Conservation (phyloP, 2,888 invertebrate genomes). For the Eupeodes luniger region DNA sequence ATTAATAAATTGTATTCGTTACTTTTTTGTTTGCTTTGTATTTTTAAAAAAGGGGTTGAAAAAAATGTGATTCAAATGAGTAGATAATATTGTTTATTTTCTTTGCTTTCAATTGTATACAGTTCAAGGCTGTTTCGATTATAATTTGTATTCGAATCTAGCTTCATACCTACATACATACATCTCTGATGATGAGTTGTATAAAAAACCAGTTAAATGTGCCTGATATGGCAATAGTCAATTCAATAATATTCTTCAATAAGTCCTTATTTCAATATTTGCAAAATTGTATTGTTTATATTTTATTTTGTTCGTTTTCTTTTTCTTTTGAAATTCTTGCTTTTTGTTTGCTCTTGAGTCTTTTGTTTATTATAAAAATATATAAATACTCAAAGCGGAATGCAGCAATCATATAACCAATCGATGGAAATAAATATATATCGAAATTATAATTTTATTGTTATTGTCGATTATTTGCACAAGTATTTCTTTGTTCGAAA, state of each 20-base stretch:
- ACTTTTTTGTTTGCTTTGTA: neutral
- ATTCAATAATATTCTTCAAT: slow-evolving; percentile 12
- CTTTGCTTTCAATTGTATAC: slow-evolving; percentile 1
- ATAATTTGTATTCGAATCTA: slow-evolving; percentile 18
- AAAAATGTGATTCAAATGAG: slow-evolving; percentile 23
- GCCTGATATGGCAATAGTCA: slow-evolving; percentile 30
- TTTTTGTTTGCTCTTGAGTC: slow-evolving; percentile 24
- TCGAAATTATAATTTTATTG: slow-evolving; percentile 14
- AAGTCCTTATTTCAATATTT: slow-evolving; percentile 38
- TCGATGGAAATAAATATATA: slow-evolving; percentile 15
- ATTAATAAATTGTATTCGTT: slow-evolving; percentile 3
- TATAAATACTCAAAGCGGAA: slow-evolving; percentile 2
- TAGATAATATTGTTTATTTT: slow-evolving; percentile 26
- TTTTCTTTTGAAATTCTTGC: slow-evolving; percentile 13
- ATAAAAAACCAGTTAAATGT: slow-evolving; percentile 50
- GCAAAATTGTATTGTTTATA: neutral
- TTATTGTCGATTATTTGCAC: slow-evolving; percentile 18
- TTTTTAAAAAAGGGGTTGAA: slow-evolving; percentile 22
- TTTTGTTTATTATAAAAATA: slow-evolving; percentile 14
- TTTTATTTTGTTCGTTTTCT: neutral
- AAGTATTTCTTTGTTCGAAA: slow-evolving; percentile 22
- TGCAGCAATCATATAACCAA: slow-evolving; percentile 14
- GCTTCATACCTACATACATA: too few species aligned
- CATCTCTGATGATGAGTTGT: slow-evolving; percentile 47
- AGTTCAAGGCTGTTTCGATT: slow-evolving; percentile 51